Conservation (phyloP, 2,797 vertebrate genomes). For the Pteronotus mesoamericanus region DNA sequence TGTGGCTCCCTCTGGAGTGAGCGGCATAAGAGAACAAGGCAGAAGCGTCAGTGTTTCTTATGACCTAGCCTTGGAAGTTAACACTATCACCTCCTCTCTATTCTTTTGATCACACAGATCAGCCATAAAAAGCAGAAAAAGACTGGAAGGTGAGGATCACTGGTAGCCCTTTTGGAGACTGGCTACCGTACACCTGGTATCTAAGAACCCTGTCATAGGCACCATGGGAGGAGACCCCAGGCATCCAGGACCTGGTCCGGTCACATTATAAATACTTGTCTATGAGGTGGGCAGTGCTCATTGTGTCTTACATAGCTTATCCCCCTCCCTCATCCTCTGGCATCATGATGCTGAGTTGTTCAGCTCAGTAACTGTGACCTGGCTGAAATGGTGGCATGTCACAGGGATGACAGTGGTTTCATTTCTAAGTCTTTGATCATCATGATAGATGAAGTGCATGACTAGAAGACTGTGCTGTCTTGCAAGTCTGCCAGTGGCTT, state of each 20-base stretch:
- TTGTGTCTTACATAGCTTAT: neutral
- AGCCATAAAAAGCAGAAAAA: neutral
- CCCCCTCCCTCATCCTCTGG: too few species aligned
- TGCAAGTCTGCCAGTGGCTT: neutral
- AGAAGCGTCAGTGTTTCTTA: neutral
- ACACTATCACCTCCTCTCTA: neutral
- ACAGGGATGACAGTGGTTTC: neutral
- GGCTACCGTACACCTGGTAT: neutral
- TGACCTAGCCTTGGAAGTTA: neutral
- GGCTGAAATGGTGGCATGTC: neutral
- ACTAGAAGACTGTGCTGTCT: neutral
- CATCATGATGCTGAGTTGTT: neutral
- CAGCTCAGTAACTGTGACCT: neutral
- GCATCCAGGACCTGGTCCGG: neutral
- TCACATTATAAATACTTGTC: neutral
- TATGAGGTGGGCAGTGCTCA: neutral
- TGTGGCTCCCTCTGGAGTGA: neutral
- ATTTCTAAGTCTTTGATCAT: slow-evolving; percentile 8
- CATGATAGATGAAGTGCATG: neutral
- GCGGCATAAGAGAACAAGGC: neutral
- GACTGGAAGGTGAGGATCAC: neutral
- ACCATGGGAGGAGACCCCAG: neutral
- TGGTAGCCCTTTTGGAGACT: neutral
- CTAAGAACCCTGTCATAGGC: neutral
- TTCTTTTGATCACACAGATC: neutral